phyloP scores from a whole-genome alignment of 2,797 vertebrate species.

The Ceryle rudis region DNA sequence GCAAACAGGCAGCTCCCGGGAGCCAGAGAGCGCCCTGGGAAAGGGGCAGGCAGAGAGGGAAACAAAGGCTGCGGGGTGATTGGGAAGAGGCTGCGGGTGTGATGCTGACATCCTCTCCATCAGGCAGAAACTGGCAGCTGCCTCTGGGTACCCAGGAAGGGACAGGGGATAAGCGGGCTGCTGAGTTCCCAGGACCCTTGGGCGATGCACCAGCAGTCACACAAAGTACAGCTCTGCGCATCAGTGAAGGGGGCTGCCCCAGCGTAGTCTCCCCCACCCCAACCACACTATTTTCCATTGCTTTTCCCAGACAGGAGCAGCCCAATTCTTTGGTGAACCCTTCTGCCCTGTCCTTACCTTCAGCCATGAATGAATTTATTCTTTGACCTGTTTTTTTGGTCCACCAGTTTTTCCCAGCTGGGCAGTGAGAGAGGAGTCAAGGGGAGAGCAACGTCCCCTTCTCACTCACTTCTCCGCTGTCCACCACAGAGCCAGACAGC shows the following conservation, averaged over 20 bases:
- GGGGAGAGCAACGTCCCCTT: not conserved
- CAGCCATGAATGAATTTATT: conserved; percentile 47
- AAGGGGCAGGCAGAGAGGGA: conserved; percentile 21
- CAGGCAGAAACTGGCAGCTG: conserved; percentile 38
- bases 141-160: not conserved
- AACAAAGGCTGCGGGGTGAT: conserved; percentile 38
- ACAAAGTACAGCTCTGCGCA: conserved; percentile 17
- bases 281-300: not conserved
- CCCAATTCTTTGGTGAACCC: not conserved
- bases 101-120: conserved; percentile 8
- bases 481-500: not conserved
- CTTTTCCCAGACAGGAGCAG: not conserved
- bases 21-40: conserved; percentile 46
- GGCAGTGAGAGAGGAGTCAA: not conserved
- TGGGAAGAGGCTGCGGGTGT: not conserved
- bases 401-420: conserved; percentile 29
- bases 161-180: not conserved
- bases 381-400: conserved; percentile 37
- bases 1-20: conserved; percentile 16
- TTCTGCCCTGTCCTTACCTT: conserved; percentile 35
- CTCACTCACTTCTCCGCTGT: not conserved
- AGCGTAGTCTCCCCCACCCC: not conserved
- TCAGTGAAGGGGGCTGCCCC: not conserved
- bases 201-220: not conserved
- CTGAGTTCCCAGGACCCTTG: conserved; percentile 29